A percentile compares a stretch with the other conserved stretches of the same genome.
Evolutionary conservation across 2,888 invertebrate species (phyloP).

Genomic region (Notodonta dromedarius): DNA sequence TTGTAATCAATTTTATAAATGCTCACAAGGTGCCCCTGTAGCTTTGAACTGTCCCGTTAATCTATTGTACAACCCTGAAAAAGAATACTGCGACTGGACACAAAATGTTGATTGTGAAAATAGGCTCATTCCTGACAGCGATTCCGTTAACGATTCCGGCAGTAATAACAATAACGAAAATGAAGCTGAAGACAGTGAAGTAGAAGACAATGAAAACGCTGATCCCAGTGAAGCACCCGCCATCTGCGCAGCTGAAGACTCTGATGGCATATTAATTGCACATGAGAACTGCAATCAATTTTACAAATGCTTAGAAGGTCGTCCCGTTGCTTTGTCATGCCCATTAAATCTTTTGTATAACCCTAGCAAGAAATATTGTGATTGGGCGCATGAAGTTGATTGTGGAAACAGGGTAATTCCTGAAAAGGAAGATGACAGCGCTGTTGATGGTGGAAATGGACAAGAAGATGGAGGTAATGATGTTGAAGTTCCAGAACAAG

Average conservation of each 20-base stretch:
- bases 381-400: slow-evolving; percentile 42
- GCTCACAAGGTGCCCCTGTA: slow-evolving; percentile 22
- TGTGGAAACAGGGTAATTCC: slow-evolving; percentile 41
- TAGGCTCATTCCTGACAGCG: slow-evolving; percentile 14
- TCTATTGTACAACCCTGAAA: slow-evolving; percentile 32
- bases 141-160: not conserved
- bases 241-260: slow-evolving; percentile 37
- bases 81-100: slow-evolving; percentile 14
- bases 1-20: slow-evolving; percentile 38
- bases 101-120: slow-evolving; percentile 19
- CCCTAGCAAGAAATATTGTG: slow-evolving; percentile 33
- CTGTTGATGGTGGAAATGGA: slow-evolving; percentile 11
- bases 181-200: not conserved
- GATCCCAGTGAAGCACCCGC: slow-evolving; percentile 37
- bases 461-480: not conserved
- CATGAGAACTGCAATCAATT: slow-evolving; percentile 49
- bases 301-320: slow-evolving; percentile 39
- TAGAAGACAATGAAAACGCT: not conserved
- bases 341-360: slow-evolving; percentile 20
- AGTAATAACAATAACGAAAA: not conserved
- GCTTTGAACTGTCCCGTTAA: slow-evolving; percentile 22
- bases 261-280: slow-evolving; percentile 40
- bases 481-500: not conserved
- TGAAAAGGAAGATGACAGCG: slow-evolving; percentile 4
- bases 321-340: slow-evolving; percentile 22